Base-by-base conservation (phyloP, 2,888 invertebrate genomes). In the Drosophila diplacantha region DNA sequence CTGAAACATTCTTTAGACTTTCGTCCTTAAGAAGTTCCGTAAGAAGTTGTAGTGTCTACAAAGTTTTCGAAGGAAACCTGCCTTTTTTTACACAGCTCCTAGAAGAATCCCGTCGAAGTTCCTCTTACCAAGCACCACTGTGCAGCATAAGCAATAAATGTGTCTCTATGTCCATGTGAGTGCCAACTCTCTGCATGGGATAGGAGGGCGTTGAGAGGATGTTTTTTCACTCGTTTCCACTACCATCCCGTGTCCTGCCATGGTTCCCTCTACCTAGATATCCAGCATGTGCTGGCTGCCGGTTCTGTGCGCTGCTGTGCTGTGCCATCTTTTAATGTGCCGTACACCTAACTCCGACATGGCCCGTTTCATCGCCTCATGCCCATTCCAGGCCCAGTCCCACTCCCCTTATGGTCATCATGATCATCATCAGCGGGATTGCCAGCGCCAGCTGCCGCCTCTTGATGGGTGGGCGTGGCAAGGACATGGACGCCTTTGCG, bases 251-350 rank as follows among this genome's bases (percentile, higher is more conserved):
- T 18, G 5, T 44, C 44, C 20, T 12, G 9, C 32, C 20, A 38
- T 26, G 38, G 18, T 26, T 20, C 39, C 43, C 37, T 41, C 58
- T 49, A 64, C 56, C 76, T 69, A 75, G 64, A 72, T 60, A 62
- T 26, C 47, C 57, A 69, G 44, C 69, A 62, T 69, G 63, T 66
- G 71, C 39, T 50, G 59, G 52, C 38, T 49, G 57, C 43, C 29
- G 64, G 37, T 71, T 68, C 59, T 68, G n/a, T n/a, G 39, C 26
- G 3, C 14, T 20, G 44, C 44, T 44, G 16, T 24, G 43, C 43
- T 43, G 59, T 73, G 71, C 61, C 65, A 73, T 77, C 67, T 76
- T 73, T 75, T 66, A 75, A 78, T 77, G 76, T 77, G 75, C 57
- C 79, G 71, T 57, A 76, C 65, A 80, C 71, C 70, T 53, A 59